Conservation (phyloP, 2,113 vertebrate genomes). For the Dicaeum eximium region DNA sequence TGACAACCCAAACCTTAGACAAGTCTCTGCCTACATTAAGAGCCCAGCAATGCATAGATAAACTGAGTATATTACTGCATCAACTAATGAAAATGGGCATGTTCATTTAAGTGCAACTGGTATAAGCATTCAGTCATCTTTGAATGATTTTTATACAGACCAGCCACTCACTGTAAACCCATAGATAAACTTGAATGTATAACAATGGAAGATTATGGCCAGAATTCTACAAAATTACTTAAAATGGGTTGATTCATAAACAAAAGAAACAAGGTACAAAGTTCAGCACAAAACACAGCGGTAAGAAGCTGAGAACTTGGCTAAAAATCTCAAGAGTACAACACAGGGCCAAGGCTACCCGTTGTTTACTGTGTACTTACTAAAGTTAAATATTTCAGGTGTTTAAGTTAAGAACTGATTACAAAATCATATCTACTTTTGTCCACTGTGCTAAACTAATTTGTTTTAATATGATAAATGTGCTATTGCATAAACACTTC, state of each 20-base stretch:
- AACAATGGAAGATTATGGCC: slow-evolving; percentile 62
- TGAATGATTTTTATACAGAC: slow-evolving; percentile 62
- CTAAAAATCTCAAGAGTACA: slow-evolving; percentile 60
- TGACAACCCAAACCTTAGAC: slow-evolving; percentile 82
- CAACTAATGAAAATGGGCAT: slow-evolving; percentile 79
- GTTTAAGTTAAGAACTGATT: slow-evolving; percentile 48
- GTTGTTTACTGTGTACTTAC: slow-evolving; percentile 68
- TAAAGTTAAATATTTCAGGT: slow-evolving; percentile 20
- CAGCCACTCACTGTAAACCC: slow-evolving; percentile 75
- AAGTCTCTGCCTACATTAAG: slow-evolving; percentile 78
- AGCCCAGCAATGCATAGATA: slow-evolving; percentile 94
- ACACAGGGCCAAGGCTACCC: slow-evolving; percentile 73
- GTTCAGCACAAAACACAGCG: slow-evolving; percentile 76
- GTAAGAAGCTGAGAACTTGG: slow-evolving; percentile 75
- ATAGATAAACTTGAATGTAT: slow-evolving; percentile 55
- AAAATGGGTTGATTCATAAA: slow-evolving; percentile 57
- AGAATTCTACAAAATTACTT: slow-evolving; percentile 66
- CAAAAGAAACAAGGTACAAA: slow-evolving; percentile 61
- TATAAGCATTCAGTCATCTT: slow-evolving; percentile 79
- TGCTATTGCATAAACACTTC: slow-evolving; percentile 68
- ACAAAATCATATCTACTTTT: slow-evolving; percentile 44
- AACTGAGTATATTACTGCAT: slow-evolving; percentile 89
- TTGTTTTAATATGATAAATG: slow-evolving; percentile 37
- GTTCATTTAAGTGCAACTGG: slow-evolving; percentile 79
- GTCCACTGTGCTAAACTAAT: slow-evolving; percentile 70